These are phyloP conservation scores for Heliconius charithonia DNA, from an alignment of 2,888 invertebrate species.

Conservation along the genomic window DNA sequence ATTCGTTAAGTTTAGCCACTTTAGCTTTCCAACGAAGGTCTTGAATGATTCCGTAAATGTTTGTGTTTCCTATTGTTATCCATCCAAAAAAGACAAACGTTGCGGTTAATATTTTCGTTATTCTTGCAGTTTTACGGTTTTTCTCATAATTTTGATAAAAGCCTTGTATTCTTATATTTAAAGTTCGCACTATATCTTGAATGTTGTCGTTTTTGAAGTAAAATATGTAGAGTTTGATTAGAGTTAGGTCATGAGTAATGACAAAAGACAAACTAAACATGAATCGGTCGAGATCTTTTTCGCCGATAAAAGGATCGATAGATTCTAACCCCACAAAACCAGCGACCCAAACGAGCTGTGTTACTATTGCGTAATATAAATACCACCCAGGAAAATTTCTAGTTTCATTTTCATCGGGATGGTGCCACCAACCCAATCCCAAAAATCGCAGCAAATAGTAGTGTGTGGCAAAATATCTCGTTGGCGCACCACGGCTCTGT, in stretches of 20 bases:
- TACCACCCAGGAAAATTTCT: slow-evolving; percentile 72
- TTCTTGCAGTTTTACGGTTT: slow-evolving; percentile 63
- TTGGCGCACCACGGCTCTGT: slow-evolving; percentile 54
- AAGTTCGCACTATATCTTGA: slow-evolving; percentile 69
- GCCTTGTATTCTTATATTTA: slow-evolving; percentile 67
- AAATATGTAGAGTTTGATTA: slow-evolving; percentile 75
- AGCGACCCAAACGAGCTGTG: slow-evolving; percentile 72
- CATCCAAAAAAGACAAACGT: slow-evolving; percentile 75
- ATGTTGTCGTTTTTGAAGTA: slow-evolving; percentile 72
- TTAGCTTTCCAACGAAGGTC: slow-evolving; percentile 70
- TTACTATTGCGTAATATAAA: slow-evolving; percentile 69
- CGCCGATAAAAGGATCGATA: slow-evolving; percentile 76
- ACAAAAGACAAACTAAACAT: slow-evolving; percentile 80
- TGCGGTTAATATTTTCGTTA: slow-evolving; percentile 65
- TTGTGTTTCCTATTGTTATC: slow-evolving; percentile 74
- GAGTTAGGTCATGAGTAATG: slow-evolving; percentile 75
- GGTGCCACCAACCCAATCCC: slow-evolving; percentile 79
- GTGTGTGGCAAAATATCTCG: slow-evolving; percentile 68
- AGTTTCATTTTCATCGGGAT: slow-evolving; percentile 69
- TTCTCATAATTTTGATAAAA: slow-evolving; percentile 70
- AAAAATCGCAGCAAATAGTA: slow-evolving; percentile 68
- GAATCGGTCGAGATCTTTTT: slow-evolving; percentile 75
- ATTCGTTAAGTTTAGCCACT: slow-evolving; percentile 61
- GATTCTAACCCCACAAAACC: slow-evolving; percentile 78
- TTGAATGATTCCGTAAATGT: slow-evolving; percentile 69